Conservation (phyloP, 2,113 vertebrate genomes). For the Petaurus breviceps region DNA sequence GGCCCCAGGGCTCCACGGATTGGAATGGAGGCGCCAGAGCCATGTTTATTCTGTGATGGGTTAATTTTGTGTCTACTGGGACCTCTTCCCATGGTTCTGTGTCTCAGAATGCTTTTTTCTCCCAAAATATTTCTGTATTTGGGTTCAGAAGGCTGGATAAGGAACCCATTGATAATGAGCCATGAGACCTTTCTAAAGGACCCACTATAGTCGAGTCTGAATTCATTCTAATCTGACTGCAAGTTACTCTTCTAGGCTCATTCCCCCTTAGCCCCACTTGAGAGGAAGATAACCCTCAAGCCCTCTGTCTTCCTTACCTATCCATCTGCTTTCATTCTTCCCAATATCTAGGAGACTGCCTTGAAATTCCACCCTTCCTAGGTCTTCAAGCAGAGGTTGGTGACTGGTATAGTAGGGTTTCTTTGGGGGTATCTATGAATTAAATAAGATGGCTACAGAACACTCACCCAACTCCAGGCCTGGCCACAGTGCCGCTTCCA, state of each 20-base stretch:
- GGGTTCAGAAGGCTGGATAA: neutral
- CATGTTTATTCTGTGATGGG: slow-evolving; percentile 20
- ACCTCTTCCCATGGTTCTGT: neutral
- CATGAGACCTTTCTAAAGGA: neutral
- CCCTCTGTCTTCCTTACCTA: neutral
- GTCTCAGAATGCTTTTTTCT: neutral
- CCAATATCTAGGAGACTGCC: neutral
- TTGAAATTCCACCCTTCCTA: neutral
- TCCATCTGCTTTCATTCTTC: neutral
- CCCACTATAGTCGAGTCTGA: neutral
- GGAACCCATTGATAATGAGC: neutral
- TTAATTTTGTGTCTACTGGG: neutral
- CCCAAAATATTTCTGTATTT: neutral
- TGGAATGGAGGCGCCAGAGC: too few relatives aligned
- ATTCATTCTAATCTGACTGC: neutral
- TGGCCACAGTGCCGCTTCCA: neutral
- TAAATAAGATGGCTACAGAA: neutral
- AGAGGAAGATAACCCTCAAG: too few relatives aligned
- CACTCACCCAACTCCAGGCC: neutral
- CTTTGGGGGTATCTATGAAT: neutral
- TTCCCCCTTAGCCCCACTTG: neutral
- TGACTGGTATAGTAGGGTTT: neutral
- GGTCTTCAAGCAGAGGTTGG: neutral
- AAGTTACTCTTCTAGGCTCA: neutral
- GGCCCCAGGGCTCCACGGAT: too few relatives aligned